Conservation (phyloP, 2,797 vertebrate genomes). For the Galago senegalensis region DNA sequence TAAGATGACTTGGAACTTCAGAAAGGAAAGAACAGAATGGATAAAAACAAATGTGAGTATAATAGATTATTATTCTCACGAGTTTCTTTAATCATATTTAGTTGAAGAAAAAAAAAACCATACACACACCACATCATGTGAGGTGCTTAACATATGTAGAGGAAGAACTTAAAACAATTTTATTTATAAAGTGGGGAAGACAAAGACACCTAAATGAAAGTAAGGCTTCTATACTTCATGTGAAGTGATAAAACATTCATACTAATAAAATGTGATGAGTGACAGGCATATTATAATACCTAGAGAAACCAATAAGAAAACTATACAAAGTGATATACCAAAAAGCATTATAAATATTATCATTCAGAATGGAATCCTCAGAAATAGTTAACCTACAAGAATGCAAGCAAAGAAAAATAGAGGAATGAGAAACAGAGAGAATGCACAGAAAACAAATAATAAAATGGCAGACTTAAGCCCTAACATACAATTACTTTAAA, state of each 20-base stretch:
- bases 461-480: neutral
- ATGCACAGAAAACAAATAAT: neutral
- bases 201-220: neutral
- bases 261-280: neutral
- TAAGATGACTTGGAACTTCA: neutral
- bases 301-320: neutral
- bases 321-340: neutral
- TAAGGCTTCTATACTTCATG: neutral
- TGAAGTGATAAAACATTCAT: neutral
- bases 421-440: neutral
- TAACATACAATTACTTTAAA: neutral
- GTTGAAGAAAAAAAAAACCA: neutral
- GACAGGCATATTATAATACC: neutral
- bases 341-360: neutral
- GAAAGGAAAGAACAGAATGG: neutral
- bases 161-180: neutral
- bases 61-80: neutral
- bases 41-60: neutral
- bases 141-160: neutral
- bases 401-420: neutral
- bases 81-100: neutral
- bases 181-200: neutral
- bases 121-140: neutral
- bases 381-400: neutral
- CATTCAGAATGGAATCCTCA: neutral